phyloP scores from a whole-genome alignment of 2,888 invertebrate genomes.

The Scrobipalpa atriplicella region DNA sequence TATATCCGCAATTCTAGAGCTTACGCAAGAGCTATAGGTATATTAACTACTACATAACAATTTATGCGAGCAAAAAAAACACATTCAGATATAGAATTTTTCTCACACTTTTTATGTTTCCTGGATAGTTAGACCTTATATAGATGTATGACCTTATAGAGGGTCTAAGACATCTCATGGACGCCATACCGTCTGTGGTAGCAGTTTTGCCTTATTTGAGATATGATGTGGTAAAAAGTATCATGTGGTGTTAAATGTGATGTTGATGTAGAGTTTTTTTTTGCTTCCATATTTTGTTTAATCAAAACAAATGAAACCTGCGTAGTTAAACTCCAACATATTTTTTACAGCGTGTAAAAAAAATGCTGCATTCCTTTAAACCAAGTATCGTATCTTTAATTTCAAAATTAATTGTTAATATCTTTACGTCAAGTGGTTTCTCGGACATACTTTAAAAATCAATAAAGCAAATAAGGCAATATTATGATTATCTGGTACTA shows the following conservation, averaged over 20 bases:
- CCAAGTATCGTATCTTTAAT: no score
- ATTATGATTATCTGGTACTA: no score
- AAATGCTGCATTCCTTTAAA: no score
- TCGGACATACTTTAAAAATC: no score
- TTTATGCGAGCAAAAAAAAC: not conserved
- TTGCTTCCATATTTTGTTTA: no score
- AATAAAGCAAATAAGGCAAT: no score
- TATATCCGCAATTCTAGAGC: not conserved
- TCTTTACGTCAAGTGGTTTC: no score
- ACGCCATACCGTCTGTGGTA: conserved; percentile 57
- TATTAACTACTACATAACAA: not conserved
- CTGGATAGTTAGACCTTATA: conserved; percentile 11
- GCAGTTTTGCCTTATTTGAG: conserved; percentile 46
- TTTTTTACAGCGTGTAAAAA: not conserved
- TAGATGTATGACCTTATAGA: conserved; percentile 24
- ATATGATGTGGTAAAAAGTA: conserved; percentile 40
- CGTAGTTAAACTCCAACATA: no score
- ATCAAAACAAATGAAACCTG: no score
- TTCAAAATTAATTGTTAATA: no score
- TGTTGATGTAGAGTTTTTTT: no score
- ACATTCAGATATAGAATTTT: not conserved
- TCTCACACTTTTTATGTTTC: conserved; percentile 18
- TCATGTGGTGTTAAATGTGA: no score
- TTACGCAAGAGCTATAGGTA: not conserved
- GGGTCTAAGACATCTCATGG: conserved; percentile 42